Evolutionary conservation across 1,140 invertebrate species (phyloP).

Genomic region (Leptinotarsa texana): DNA sequence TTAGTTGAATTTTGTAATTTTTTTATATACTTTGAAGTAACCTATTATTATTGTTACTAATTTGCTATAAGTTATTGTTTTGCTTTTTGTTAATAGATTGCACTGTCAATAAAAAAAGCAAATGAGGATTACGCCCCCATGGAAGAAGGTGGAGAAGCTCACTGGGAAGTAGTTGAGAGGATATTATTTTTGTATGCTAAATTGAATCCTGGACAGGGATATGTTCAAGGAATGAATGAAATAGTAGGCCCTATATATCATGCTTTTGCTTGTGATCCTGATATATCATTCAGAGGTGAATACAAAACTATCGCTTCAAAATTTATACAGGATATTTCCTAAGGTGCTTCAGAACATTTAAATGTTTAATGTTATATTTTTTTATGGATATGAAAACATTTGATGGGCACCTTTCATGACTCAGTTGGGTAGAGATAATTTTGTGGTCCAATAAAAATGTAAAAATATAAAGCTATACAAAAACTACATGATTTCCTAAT

Average conservation of each 20-base stretch:
- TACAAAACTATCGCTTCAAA: too few relatives aligned
- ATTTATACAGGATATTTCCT: too few relatives aligned
- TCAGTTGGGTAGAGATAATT: too few relatives aligned
- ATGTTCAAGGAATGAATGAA: constrained; percentile 99
- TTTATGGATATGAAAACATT: too few relatives aligned
- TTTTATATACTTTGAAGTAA: neutral
- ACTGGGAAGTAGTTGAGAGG: constrained; percentile 96
- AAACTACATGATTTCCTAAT: too few relatives aligned
- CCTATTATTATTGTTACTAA: neutral
- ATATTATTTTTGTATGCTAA: constrained; percentile 98
- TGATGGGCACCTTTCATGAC: too few relatives aligned
- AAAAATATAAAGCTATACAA: too few relatives aligned
- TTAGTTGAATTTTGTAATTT: too few relatives aligned
- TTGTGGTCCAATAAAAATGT: too few relatives aligned
- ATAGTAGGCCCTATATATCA: constrained; percentile 99
- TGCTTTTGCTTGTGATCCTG: constrained; percentile 89
- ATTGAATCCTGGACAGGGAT: constrained; percentile 95
- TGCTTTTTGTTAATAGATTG: constrained; percentile 58
- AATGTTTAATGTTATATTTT: too few relatives aligned
- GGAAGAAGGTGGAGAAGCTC: constrained; percentile 81
- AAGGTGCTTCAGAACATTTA: too few relatives aligned
- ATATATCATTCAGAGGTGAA: constrained; percentile 73
- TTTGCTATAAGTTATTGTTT: neutral
- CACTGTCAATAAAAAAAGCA: constrained; percentile 67
- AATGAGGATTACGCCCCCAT: constrained; percentile 80